Base-by-base conservation (phyloP, 2,888 invertebrate species). In the Stegophylla sp. region DNA sequence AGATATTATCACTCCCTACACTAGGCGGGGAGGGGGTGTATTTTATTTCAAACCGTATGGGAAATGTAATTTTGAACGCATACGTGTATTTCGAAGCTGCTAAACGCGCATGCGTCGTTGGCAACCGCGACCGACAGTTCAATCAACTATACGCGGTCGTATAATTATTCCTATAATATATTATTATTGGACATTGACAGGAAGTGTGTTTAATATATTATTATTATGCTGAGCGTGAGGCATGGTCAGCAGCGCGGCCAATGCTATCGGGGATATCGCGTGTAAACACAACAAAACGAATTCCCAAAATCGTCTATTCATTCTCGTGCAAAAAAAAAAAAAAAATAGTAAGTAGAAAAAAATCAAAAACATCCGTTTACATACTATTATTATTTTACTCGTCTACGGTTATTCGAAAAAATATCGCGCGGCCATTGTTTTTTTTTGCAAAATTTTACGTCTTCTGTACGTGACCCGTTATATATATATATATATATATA, bases 91-190 rank as follows among this genome's bases (percentile, higher is more conserved):
- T 48, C 48, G 34, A 69, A 71, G 17, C 12, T 66, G 17, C 12
- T 66, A 79, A 48, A n/a, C 17, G 26, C 13, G n/a, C n/a, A n/a
- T n/a, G n/a, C n/a, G n/a, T n/a, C n/a, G 41, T 79, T 79, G 71
- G 79, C 79, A 71, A 51, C 69, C 23, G n/a, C n/a, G n/a, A n/a
- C n/a, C 15, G 51, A 61, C 69, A 71, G 79, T 79, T 79, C 69
- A 79, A 71, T 79, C 71, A 79, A 71, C 79, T n/a, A n/a, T n/a
- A n/a, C 34, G 53, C 34, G 61, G 48, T 56, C 56, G 34, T 48
- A n/a, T n/a, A n/a, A n/a, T n/a, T n/a, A n/a, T n/a, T n/a, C n/a
- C n/a, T n/a, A n/a, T n/a, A n/a, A n/a, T n/a, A n/a, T n/a, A n/a
- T n/a, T n/a, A n/a, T n/a, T n/a, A n/a, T n/a, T n/a, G 15, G 13